These are phyloP conservation scores for Chloroclystis v-ata DNA, from an alignment of 2,888 invertebrate species.

Conservation along the genomic window DNA sequence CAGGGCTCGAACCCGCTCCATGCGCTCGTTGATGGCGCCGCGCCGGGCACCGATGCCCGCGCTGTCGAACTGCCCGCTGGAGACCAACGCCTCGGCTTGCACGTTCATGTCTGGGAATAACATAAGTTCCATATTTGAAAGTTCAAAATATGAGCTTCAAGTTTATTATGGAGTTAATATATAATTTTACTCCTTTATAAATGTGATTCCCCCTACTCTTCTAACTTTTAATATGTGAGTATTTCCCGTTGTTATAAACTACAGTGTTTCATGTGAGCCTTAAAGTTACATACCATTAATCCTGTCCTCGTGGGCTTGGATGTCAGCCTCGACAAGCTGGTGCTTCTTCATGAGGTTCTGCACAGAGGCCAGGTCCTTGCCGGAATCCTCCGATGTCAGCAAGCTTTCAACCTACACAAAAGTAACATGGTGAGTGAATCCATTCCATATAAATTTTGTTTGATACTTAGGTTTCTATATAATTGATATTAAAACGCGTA, in stretches of 20 bases:
- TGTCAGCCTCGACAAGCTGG: constrained; percentile 98
- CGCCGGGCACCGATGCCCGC: constrained; percentile 97
- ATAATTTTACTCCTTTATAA: too few relatives aligned
- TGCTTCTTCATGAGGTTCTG: constrained; percentile 99
- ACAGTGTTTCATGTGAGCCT: too few relatives aligned
- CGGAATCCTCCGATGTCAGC: constrained; percentile 96
- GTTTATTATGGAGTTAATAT: too few relatives aligned
- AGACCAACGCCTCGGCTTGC: constrained; percentile 96
- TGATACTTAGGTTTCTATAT: too few relatives aligned
- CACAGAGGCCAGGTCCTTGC: constrained; percentile 98
- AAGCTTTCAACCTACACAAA: constrained; percentile 88
- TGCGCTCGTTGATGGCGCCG: constrained; percentile 96
- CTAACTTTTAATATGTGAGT: too few relatives aligned
- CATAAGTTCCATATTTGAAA: neutral
- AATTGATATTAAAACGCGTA: too few relatives aligned
- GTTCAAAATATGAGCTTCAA: too few relatives aligned
- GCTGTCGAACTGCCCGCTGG: constrained; percentile 98
- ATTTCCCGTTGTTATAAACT: too few relatives aligned
- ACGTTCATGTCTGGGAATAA: constrained; percentile 87
- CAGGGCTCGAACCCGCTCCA: constrained; percentile 94
- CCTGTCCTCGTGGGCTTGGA: constrained; percentile 96
- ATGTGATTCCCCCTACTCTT: too few relatives aligned
- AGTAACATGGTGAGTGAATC: too few relatives aligned
- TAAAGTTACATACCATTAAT: constrained; percentile 80
- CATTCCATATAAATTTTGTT: too few relatives aligned